These are phyloP conservation scores for Andrena trimmerana DNA, from an alignment of 2,888 invertebrate genomes.

Conservation along the genomic window DNA sequence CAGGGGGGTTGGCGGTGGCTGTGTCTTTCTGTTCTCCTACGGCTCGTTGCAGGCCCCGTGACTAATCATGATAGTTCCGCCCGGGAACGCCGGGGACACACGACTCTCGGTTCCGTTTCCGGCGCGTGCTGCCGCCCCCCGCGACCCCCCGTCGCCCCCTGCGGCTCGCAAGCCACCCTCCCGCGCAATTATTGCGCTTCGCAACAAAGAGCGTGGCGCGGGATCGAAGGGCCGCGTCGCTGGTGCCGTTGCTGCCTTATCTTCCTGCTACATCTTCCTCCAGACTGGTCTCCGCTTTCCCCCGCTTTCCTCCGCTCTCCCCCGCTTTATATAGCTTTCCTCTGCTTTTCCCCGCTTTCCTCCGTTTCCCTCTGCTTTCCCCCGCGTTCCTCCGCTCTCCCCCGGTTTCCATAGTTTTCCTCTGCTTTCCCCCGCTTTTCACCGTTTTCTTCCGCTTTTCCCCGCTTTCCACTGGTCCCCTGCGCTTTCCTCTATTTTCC, in stretches of 20 bases:
- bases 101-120: constrained; percentile 85
- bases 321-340: too few species aligned
- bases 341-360: too few species aligned
- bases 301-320: too few species aligned
- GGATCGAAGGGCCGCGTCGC: constrained; percentile 69
- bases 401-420: background rate
- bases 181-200: constrained; percentile 83
- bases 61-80: constrained; percentile 85
- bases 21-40: constrained; percentile 75
- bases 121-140: constrained; percentile 79
- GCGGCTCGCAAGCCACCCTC: constrained; percentile 73
- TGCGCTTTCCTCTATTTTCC: too few species aligned
- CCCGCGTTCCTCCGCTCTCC: background rate
- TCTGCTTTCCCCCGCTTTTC: too few species aligned
- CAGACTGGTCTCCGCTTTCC: background rate
- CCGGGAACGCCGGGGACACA: constrained; percentile 84
- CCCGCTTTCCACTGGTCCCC: too few species aligned
- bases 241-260: constrained; percentile 60
- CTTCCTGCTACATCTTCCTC: constrained; percentile 58
- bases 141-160: constrained; percentile 38
- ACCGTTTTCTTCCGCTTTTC: too few species aligned
- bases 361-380: too few species aligned
- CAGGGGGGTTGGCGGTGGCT: constrained; percentile 30
- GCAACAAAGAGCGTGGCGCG: constrained; percentile 78
- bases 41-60: constrained; percentile 82